These are phyloP conservation scores for Autographa gamma DNA, from an alignment of 2,888 invertebrate genomes.

Conservation along the genomic window DNA sequence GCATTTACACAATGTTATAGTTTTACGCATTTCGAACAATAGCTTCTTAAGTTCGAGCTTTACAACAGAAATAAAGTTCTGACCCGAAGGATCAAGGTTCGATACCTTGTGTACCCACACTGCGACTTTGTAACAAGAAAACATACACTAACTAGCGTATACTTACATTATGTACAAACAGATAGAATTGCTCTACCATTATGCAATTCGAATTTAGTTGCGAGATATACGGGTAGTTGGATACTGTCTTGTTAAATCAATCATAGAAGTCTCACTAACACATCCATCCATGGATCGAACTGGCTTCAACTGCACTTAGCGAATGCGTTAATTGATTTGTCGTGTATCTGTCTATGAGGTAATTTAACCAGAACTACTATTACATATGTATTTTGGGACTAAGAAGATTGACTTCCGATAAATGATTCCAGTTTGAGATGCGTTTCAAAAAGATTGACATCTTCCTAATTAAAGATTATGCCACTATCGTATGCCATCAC, in stretches of 20 bases:
- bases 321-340: slow-evolving; percentile 4
- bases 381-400: neutral
- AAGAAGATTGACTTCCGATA: neutral
- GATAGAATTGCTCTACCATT: neutral
- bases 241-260: slow-evolving; percentile 1
- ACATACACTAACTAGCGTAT: slow-evolving; percentile 4
- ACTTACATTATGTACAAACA: neutral
- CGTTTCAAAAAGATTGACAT: no score
- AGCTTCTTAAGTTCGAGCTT: slow-evolving; percentile 38
- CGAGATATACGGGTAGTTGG: neutral
- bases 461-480: neutral
- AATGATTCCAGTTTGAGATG: neutral
- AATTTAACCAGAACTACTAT: neutral
- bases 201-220: neutral
- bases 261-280: neutral
- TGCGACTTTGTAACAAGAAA: slow-evolving; percentile 12
- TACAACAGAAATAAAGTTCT: slow-evolving; percentile 39
- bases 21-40: slow-evolving; percentile 44
- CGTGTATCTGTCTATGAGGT: neutral
- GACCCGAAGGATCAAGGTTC: slow-evolving; percentile 25
- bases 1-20: slow-evolving; percentile 41
- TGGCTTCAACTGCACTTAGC: neutral
- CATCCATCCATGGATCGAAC: neutral
- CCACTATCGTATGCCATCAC: no score
- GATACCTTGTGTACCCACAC: slow-evolving; percentile 20